Base-by-base conservation (phyloP, 2,888 invertebrate species). In the Danaus chrysippus region DNA sequence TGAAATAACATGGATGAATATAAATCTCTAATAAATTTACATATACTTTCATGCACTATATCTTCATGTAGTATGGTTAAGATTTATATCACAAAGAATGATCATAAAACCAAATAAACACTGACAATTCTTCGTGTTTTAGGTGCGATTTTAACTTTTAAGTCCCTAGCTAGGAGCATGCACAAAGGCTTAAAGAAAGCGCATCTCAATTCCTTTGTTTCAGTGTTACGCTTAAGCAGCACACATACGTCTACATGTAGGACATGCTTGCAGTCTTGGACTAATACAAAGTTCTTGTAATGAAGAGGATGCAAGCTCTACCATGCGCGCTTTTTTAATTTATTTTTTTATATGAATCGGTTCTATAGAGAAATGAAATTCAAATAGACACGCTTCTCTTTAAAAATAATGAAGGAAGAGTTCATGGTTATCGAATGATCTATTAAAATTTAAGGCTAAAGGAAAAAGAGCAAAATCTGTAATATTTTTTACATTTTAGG, bases 261-360 rank as follows among this genome's bases (percentile, higher is more conserved):
- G 49, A 58, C 59, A 59, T 55, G 62, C 64, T 68, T 65, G 66
- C 70, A 68, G 61, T 64, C 68, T 63, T 65, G 42, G 68, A 53
- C 59, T 44, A 60, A 66, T 60, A 68, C 69, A 68, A 67, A 68
- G 65, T 64, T 65, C 63, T 53, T 61, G 64, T 70, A 67, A 70
- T 60, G 70, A 71, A 67, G 66, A 68, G 71, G 70, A 70, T 64
- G 65, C 63, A 58, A 59, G 66, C 65, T 68, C 53, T 64, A 63
- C 68, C 71, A 72, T 63, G 66, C 61, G 67, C 67, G 65, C 64
- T n/a, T 63, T 66, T 69, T 62, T 70, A 62, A 60, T 59, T 17
- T 3, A 43, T 54, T 34, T 44, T 55, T n/a, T n/a, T n/a, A n/a
- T n/a, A n/a, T n/a, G n/a, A n/a, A n/a, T n/a, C n/a, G n/a, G n/a